A percentile compares a stretch with the other conserved stretches of the same genome.
Conservation (phyloP, 2,888 invertebrate species). For the Amblyjoppa proteus region DNA sequence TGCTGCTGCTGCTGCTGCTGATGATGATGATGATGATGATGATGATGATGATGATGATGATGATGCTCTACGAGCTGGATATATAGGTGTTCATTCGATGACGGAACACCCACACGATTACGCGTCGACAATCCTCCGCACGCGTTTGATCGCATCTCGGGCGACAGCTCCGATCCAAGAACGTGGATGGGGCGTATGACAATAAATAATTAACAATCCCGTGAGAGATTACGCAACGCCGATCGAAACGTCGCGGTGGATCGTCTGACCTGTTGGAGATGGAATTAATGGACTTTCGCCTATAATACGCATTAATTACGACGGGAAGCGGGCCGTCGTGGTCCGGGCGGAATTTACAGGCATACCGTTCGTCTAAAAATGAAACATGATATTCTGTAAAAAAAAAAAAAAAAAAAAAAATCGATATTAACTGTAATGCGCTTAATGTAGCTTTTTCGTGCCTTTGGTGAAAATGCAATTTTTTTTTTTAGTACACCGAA, state of each 20-base stretch:
- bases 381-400: conserved; percentile 24
- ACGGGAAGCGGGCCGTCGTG: not conserved
- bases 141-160: conserved; percentile 18
- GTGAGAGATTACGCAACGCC: not conserved
- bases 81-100: conserved; percentile 41
- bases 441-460: not conserved
- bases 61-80: not conserved
- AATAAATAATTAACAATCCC: not conserved
- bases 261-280: not conserved
- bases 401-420: not conserved
- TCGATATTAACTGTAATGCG: not conserved
- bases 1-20: conserved; percentile 41
- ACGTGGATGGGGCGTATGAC: not conserved
- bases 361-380: conserved; percentile 66
- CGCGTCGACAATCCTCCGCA: not conserved
- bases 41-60: not conserved
- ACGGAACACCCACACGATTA: conserved; percentile 57
- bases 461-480: not conserved
- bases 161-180: not conserved
- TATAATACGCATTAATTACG: not conserved
- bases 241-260: not conserved
- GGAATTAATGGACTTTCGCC: not conserved
- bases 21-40: not conserved
- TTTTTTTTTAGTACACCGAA: too few relatives aligned
- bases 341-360: not conserved